Percentiles rank a stretch among this genome's conserved stretches.
These are phyloP conservation scores for Pipa parva DNA, from an alignment of 2,113 vertebrate species.

Conservation along the genomic window DNA sequence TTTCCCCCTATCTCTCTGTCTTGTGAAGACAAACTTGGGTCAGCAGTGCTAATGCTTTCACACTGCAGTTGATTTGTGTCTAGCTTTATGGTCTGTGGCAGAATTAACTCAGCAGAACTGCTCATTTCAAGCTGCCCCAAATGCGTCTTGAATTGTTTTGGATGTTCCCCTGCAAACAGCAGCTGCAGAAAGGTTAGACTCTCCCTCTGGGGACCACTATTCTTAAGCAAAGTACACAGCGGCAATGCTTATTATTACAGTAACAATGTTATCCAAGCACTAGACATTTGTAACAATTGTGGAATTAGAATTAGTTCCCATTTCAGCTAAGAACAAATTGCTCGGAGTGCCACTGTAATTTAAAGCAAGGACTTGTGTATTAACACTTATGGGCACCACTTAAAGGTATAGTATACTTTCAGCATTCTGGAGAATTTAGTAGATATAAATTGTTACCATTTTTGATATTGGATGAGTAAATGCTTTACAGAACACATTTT, in stretches of 20 bases:
- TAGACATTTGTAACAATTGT: constrained; percentile 33
- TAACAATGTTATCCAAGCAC: constrained; percentile 38
- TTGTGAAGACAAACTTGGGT: constrained; percentile 1
- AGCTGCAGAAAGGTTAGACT: constrained; percentile 41
- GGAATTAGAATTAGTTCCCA: constrained; percentile 33
- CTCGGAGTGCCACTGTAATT: not conserved
- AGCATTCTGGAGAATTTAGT: no score
- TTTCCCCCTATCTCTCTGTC: not conserved
- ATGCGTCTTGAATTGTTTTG: constrained; percentile 42
- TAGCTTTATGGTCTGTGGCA: constrained; percentile 35
- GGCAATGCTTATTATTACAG: constrained; percentile 34
- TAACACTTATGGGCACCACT: no score
- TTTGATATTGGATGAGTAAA: no score
- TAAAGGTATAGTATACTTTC: no score
- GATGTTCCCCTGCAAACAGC: constrained; percentile 40
- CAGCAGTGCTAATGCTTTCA: constrained; percentile 1
- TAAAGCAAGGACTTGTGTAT: constrained; percentile 26
- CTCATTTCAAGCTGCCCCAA: constrained; percentile 42
- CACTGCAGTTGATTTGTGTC: constrained; percentile 28
- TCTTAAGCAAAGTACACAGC: constrained; percentile 42
- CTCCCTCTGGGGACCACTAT: constrained; percentile 39
- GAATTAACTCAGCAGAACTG: constrained; percentile 42
- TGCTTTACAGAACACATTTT: no score
- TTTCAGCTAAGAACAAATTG: constrained; percentile 23
- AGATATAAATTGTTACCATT: no score